phyloP scores from a whole-genome alignment of 2,797 vertebrate genomes.

The Otolemur crassicaudatus region DNA sequence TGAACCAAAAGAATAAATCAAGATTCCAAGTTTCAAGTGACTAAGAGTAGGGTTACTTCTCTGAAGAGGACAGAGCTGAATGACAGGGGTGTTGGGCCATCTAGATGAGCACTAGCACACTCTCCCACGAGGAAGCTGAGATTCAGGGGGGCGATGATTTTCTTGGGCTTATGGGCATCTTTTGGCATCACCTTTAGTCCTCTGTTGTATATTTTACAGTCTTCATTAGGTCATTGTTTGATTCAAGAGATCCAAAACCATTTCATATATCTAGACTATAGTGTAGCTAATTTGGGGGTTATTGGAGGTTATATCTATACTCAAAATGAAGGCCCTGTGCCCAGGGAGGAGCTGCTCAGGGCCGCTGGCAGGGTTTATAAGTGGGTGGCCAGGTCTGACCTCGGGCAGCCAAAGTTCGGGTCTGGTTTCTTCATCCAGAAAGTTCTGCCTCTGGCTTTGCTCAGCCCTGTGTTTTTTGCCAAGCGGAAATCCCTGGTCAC shows the following conservation, averaged over 20 bases:
- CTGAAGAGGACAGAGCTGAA: not conserved
- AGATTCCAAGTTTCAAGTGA: not conserved
- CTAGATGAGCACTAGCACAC: rapidly evolving
- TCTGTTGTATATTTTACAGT: not conserved
- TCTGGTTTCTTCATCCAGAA: not conserved
- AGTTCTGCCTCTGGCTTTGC: not conserved
- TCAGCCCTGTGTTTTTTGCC: not conserved
- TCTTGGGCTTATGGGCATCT: not conserved
- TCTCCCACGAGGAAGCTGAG: rapidly evolving
- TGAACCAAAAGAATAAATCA: not conserved
- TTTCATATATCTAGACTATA: not conserved
- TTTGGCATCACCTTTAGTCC: not conserved
- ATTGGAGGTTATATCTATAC: not conserved
- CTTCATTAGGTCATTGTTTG: not conserved
- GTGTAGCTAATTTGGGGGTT: not conserved
- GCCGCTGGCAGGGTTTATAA: not conserved
- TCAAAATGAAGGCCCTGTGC: not conserved
- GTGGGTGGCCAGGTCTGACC: not conserved
- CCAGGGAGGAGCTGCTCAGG: not conserved
- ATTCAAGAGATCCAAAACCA: not conserved
- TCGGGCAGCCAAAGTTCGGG: not conserved
- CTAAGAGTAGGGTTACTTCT: not conserved
- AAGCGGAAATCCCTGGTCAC: conserved; percentile 52
- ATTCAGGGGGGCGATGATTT: not conserved
- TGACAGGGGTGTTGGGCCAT: not conserved